Evolutionary conservation across 2,797 vertebrate genomes (phyloP), one percentile per base, ranked within the genome.

Genomic region (Falco naumanni): DNA sequence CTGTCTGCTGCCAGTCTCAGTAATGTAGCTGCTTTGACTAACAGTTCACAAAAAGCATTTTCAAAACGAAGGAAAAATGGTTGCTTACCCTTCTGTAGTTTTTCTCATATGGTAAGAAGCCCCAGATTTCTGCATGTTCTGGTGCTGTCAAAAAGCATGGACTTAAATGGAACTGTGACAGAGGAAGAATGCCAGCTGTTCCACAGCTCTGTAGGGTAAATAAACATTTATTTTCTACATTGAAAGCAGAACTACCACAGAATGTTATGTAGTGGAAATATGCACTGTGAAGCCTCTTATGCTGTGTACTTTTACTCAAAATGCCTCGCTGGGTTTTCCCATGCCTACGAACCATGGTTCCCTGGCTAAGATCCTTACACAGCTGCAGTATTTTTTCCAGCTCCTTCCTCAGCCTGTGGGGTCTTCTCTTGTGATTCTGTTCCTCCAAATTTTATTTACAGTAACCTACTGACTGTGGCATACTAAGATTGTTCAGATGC

Each of bases 391-490:
- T 37, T 89, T 81, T 86, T 92, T 95, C 74, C 74, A 91, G 77
- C n/a, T 82, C 54, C 41, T 93, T 85, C 45, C 63, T 70, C 29
- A 61, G 25, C 7, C 39, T 50, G 56, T 63, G 39, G 39, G 48
- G 29, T 92, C 66, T 94, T 41, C 37, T 83, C 48, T 79, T 87
- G 65, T 89, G 60, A 64, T 85, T 96, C 72, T 95, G n/a, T 95
- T 96, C 84, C 89, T 95, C 51, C 59, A 96, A 47, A 81, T 94
- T 66, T 91, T 95, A 85, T 91, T 97, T 97, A 84, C 34, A 63
- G 37, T 84, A 84, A 78, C 41, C 37, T 76, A 95, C 89, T 79
- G 79, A 94, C 65, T 92, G 77, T 63, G 34, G 39, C 66, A 50
- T 66, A 68, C 26, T 65, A 68, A 45, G 50, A 88, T 66, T 66